Evolutionary conservation across 2,888 invertebrate genomes (phyloP).

Genomic region (Mermis nigrescens): DNA sequence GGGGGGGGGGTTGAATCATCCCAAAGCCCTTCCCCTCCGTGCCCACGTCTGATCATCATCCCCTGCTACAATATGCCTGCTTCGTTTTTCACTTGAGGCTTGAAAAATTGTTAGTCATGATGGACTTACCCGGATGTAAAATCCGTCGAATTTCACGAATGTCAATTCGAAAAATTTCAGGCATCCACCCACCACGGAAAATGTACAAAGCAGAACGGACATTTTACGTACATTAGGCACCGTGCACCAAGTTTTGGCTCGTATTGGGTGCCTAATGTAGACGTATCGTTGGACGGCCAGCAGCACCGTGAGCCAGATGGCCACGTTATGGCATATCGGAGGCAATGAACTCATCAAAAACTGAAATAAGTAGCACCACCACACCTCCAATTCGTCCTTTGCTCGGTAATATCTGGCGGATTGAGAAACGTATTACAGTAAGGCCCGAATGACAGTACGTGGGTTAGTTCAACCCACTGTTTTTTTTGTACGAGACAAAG

Average conservation of each 20-base stretch:
- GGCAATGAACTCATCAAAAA: slow-evolving; percentile 32
- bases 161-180: slow-evolving; percentile 56
- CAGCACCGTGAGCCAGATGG: slow-evolving; percentile 71
- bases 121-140: not conserved
- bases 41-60: no score
- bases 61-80: no score
- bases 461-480: no score
- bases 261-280: slow-evolving; percentile 72
- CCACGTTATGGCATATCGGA: slow-evolving; percentile 66
- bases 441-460: no score
- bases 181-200: slow-evolving; percentile 58
- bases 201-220: slow-evolving; percentile 52
- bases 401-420: not conserved
- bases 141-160: not conserved
- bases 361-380: slow-evolving; percentile 9
- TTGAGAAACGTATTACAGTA: no score
- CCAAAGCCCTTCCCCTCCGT: no score
- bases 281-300: slow-evolving; percentile 74
- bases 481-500: no score
- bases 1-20: no score
- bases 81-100: no score
- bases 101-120: no score
- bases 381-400: not conserved
- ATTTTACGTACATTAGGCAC: slow-evolving; percentile 43
- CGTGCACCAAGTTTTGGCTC: slow-evolving; percentile 52